phyloP scores from a whole-genome alignment of 2,113 vertebrate genomes.

The Mastomys coucha region DNA sequence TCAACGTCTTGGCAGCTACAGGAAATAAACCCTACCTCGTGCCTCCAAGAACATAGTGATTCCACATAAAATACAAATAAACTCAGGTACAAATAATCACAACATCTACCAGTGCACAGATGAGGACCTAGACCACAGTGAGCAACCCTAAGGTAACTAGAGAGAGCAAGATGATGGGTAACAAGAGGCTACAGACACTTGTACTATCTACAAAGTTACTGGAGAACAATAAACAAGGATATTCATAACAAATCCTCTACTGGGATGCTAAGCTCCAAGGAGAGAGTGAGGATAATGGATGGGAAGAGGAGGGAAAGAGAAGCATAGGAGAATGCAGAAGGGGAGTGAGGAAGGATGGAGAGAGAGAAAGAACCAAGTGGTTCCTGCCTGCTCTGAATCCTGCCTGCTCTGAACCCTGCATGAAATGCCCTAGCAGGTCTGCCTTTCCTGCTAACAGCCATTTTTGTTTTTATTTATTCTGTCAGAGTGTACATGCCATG shows the following conservation, averaged over 20 bases:
- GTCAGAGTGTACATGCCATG: not conserved
- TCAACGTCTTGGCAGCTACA: not conserved
- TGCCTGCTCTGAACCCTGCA: not conserved
- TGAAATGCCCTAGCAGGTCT: not conserved
- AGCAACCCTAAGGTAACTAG: not conserved
- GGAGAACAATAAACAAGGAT: not conserved
- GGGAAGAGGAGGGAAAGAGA: not conserved
- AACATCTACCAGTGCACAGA: not conserved
- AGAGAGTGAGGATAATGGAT: not conserved
- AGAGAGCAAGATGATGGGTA: not conserved
- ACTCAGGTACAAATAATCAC: not conserved
- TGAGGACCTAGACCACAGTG: not conserved
- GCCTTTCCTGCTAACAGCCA: constrained; percentile 41
- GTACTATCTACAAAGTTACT: not conserved
- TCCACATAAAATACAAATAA: not conserved
- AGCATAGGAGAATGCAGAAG: not conserved
- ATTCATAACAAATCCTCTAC: not conserved
- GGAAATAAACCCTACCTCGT: not conserved
- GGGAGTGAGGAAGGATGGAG: not conserved
- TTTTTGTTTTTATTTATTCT: constrained; percentile 67
- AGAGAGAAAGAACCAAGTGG: not conserved
- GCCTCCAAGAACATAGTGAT: not conserved
- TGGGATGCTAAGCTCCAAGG: not conserved
- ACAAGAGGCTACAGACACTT: not conserved
- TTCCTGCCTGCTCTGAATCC: not conserved